A percentile compares a stretch with the other conserved stretches of the same genome.
phyloP scores from a whole-genome alignment of 2,888 invertebrate species.

The Clostera curtula region DNA sequence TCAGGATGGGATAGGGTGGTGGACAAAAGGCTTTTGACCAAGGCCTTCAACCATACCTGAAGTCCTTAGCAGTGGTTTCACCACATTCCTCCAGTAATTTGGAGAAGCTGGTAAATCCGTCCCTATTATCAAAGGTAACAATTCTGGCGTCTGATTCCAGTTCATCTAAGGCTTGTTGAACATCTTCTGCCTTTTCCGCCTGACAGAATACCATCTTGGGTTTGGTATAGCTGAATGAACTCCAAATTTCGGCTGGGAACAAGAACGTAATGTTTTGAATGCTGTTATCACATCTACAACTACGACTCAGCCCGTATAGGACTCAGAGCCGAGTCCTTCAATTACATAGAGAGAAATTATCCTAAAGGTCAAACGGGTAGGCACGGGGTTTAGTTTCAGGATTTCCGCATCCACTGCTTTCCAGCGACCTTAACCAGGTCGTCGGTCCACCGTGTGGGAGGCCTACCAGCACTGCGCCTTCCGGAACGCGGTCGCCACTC shows the following conservation, averaged over 20 bases:
- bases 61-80: constrained; percentile 19
- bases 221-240: constrained; percentile 19
- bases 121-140: constrained; percentile 32
- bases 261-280: neutral
- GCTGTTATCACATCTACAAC: too few relatives aligned
- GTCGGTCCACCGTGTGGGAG: too few relatives aligned
- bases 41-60: constrained; percentile 22
- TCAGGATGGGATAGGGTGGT: too few relatives aligned
- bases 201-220: constrained; percentile 43
- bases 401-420: too few relatives aligned
- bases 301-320: too few relatives aligned
- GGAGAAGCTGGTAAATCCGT: constrained; percentile 18
- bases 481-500: too few relatives aligned
- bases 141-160: constrained; percentile 22
- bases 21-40: neutral
- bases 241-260: constrained; percentile 32
- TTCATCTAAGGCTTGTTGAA: constrained; percentile 20
- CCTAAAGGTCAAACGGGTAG: too few relatives aligned
- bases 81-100: constrained; percentile 27
- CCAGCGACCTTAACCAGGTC: too few relatives aligned
- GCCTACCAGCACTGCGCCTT: too few relatives aligned
- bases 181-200: constrained; percentile 26
- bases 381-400: too few relatives aligned
- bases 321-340: too few relatives aligned
- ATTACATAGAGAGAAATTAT: too few relatives aligned